Conservation (phyloP, 1,140 invertebrate species). For the Drosophila aff. region DNA sequence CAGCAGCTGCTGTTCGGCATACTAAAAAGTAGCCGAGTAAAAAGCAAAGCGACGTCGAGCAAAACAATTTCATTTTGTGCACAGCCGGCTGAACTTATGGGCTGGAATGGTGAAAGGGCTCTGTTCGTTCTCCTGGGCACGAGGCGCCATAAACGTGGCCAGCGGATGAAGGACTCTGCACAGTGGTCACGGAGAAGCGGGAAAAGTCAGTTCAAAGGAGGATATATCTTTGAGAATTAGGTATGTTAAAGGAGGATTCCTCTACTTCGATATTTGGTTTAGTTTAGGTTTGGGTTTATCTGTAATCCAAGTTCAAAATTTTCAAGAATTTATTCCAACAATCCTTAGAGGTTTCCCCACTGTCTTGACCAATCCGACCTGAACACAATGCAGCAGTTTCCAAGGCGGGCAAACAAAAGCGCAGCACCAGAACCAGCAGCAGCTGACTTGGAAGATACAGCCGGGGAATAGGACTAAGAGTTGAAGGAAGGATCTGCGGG, state of each 20-base stretch:
- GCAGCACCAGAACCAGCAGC: slow-evolving; percentile 53
- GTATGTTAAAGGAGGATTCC: background rate
- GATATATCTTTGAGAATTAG: background rate
- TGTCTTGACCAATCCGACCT: slow-evolving; percentile 34
- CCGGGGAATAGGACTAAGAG: slow-evolving; percentile 9
- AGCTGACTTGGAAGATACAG: slow-evolving; percentile 41
- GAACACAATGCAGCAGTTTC: slow-evolving; percentile 72
- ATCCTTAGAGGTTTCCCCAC: background rate
- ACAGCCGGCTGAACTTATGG: slow-evolving; percentile 55
- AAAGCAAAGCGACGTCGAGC: slow-evolving; percentile 60
- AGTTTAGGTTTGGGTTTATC: too few species aligned
- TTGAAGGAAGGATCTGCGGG: slow-evolving; percentile 31
- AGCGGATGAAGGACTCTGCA: slow-evolving; percentile 26
- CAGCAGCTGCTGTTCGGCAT: slow-evolving; percentile 72
- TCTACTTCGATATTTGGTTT: background rate
- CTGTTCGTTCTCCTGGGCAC: slow-evolving; percentile 8
- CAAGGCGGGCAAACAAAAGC: slow-evolving; percentile 75
- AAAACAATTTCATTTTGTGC: slow-evolving; percentile 81
- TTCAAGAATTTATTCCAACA: background rate
- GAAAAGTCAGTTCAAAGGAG: background rate
- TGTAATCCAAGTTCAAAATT: too few species aligned
- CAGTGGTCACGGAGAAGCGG: slow-evolving; percentile 5
- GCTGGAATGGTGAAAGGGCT: slow-evolving; percentile 12
- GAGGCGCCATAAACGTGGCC: slow-evolving; percentile 46
- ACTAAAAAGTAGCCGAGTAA: slow-evolving; percentile 69